phyloP scores from a whole-genome alignment of 2,888 invertebrate species.

The Synergus gifuensis region DNA sequence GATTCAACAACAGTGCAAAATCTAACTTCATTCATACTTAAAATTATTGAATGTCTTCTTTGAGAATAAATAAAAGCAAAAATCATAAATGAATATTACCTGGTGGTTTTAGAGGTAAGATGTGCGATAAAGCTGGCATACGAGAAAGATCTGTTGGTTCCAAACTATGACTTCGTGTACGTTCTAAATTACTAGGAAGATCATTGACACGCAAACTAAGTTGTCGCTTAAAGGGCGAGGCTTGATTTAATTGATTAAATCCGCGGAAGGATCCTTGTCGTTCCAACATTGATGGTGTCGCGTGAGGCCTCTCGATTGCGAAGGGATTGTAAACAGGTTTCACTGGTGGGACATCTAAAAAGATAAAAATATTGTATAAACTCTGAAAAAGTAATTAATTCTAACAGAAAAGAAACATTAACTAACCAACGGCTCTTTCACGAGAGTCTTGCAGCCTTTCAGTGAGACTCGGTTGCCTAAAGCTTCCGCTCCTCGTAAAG shows the following conservation, averaged over 20 bases:
- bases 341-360: slow-evolving; percentile 78
- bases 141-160: slow-evolving; percentile 77
- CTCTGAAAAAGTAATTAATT: not conserved
- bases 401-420: not conserved
- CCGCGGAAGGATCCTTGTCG: slow-evolving; percentile 97
- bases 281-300: slow-evolving; percentile 95
- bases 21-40: not conserved
- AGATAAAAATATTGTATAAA: not conserved
- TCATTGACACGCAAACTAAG: slow-evolving; percentile 96
- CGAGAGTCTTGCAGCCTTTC: slow-evolving; percentile 82
- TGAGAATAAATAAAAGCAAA: not conserved
- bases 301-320: slow-evolving; percentile 97
- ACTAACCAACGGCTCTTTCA: slow-evolving; percentile 82
- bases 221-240: slow-evolving; percentile 97
- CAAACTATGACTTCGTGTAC: slow-evolving; percentile 80
- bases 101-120: slow-evolving; percentile 76
- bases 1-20: too few relatives aligned
- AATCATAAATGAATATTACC: slow-evolving; percentile 66
- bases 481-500: slow-evolving; percentile 95
- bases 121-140: slow-evolving; percentile 71
- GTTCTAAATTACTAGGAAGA: slow-evolving; percentile 95
- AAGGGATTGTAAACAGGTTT: slow-evolving; percentile 90
- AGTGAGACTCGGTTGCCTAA: slow-evolving; percentile 90
- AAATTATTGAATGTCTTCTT: not conserved
- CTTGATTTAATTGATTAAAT: slow-evolving; percentile 88